Evolutionary conservation across 1,140 invertebrate species (phyloP).

Genomic region (Dreissena rostriformis): DNA sequence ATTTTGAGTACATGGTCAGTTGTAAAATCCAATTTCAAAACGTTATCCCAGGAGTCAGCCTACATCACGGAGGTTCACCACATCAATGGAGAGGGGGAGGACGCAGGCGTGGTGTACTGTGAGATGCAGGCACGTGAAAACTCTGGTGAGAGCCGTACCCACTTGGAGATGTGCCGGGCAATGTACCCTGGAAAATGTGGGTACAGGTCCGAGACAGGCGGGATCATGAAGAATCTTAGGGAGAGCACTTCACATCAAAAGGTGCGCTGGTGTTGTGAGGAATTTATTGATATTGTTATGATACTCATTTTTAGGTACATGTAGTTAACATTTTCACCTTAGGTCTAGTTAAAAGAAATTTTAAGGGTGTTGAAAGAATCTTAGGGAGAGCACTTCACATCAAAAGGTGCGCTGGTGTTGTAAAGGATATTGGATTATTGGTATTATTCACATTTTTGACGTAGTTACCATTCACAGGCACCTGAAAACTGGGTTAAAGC

Average conservation of each 20-base stretch:
- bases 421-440: no score
- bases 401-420: no score
- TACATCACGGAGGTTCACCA: constrained; percentile 96
- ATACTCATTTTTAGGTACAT: no score
- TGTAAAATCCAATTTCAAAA: neutral
- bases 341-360: no score
- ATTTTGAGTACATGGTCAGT: no score
- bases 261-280: constrained; percentile 81
- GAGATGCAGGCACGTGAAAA: constrained; percentile 95
- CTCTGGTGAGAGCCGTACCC: constrained; percentile 86
- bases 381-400: no score
- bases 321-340: no score
- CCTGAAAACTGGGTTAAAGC: no score
- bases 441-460: no score
- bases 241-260: constrained; percentile 91
- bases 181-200: constrained; percentile 92
- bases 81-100: constrained; percentile 91
- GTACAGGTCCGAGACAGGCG: constrained; percentile 92
- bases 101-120: constrained; percentile 96
- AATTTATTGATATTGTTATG: no score
- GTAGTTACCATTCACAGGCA: no score
- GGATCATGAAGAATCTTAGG: constrained; percentile 91
- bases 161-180: constrained; percentile 85
- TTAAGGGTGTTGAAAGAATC: no score
- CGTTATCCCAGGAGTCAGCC: constrained; percentile 85